Percentiles rank a stretch among this genome's conserved stretches.
Conservation (phyloP, 2,888 invertebrate species). For the Meiosimyza decipiens region DNA sequence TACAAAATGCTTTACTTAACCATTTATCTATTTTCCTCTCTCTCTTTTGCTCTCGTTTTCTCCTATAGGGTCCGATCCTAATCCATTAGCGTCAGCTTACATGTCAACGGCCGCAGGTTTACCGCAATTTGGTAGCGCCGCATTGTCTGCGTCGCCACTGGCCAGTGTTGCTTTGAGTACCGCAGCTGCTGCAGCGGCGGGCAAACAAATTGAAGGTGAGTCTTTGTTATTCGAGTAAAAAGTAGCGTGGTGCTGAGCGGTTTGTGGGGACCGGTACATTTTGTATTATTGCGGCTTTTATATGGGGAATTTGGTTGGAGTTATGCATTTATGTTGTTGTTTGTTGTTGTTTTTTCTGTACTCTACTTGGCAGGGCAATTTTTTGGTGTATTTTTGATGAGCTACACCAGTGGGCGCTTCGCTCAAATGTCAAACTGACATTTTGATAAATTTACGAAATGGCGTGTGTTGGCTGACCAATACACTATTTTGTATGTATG, state of each 20-base stretch:
- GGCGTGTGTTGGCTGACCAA: conserved; percentile 39
- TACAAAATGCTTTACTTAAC: conserved; percentile 18
- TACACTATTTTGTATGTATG: too few relatives aligned
- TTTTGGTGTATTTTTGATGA: conserved; percentile 20
- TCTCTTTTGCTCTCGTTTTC: conserved; percentile 12
- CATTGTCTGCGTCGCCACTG: conserved; percentile 73
- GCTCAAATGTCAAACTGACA: conserved; percentile 53
- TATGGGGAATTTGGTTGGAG: conserved; percentile 38
- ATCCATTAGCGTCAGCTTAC: conserved; percentile 73
- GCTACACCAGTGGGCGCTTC: conserved; percentile 3
- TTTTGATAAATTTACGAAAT: conserved; percentile 60
- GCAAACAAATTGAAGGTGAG: conserved; percentile 92
- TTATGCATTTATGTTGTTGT: conserved; percentile 32
- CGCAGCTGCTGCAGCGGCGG: conserved; percentile 82
- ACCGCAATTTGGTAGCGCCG: conserved; percentile 71
- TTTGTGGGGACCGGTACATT: not conserved
- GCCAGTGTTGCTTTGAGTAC: conserved; percentile 77
- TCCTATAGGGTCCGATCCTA: conserved; percentile 65
- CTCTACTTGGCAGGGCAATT: not conserved
- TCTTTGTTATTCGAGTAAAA: conserved; percentile 31
- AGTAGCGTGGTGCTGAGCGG: not conserved
- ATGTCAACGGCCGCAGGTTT: conserved; percentile 69
- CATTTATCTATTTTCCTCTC: not conserved
- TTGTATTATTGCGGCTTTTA: conserved; percentile 16
- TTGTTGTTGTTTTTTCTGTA: conserved; percentile 16